phyloP scores from a whole-genome alignment of 2,888 invertebrate genomes.

The Leptopilina myrica region DNA sequence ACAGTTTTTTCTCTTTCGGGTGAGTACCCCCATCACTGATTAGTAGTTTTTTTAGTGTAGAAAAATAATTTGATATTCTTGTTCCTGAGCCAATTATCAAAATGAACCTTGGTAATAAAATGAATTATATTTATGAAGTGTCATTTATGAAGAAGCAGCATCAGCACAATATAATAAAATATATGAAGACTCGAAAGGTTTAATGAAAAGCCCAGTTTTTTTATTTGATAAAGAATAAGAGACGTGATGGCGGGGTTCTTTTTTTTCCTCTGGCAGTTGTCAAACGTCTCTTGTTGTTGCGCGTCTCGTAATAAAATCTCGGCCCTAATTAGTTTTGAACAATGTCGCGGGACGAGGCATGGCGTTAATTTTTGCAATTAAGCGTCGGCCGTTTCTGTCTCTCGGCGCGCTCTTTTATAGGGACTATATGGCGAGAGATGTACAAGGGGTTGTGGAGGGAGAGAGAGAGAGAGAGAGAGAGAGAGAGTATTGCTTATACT shows the following conservation, averaged over 20 bases:
- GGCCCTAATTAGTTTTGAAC: constrained; percentile 72
- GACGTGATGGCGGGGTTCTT: neutral
- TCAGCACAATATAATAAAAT: neutral
- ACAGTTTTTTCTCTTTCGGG: no score
- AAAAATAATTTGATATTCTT: no score
- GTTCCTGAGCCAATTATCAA: neutral
- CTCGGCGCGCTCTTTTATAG: constrained; percentile 27
- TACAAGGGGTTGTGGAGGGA: neutral
- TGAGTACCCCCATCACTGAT: no score
- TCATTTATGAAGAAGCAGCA: neutral
- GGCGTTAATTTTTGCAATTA: constrained; percentile 72
- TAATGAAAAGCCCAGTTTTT: constrained; percentile 14
- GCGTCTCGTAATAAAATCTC: constrained; percentile 38
- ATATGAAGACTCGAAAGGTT: neutral
- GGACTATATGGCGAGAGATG: neutral
- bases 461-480: no score
- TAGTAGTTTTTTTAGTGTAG: no score
- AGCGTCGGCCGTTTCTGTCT: constrained; percentile 50
- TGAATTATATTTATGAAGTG: constrained; percentile 17
- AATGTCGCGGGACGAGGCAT: constrained; percentile 58
- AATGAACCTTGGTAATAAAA: neutral
- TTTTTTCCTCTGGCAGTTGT: constrained; percentile 23
- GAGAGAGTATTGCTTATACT: neutral
- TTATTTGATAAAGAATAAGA: neutral
- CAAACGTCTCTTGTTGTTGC: constrained; percentile 33